phyloP scores from a whole-genome alignment of 2,888 invertebrate genomes.

The Chalcosyrphus nemorum region DNA sequence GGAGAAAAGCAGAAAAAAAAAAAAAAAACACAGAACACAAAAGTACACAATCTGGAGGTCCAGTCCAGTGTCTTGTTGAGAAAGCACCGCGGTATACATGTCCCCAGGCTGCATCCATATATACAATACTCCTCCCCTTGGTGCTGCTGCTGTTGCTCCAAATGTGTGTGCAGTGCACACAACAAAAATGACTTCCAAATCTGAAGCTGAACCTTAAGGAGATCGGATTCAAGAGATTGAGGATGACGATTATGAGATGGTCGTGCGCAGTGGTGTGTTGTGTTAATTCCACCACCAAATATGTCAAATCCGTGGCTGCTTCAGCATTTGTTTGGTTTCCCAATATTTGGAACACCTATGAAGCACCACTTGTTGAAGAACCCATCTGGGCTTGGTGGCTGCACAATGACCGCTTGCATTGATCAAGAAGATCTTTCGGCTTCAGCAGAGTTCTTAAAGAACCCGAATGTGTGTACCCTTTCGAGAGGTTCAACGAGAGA shows the following conservation, averaged over 20 bases:
- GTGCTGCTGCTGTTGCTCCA: not conserved
- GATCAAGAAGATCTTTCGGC: conserved; percentile 45
- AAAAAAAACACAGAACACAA: conserved; percentile 3
- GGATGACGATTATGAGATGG: conserved; percentile 61
- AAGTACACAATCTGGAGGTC: conserved; percentile 5
- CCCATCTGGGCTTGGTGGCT: conserved; percentile 52
- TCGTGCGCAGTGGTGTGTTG: conserved; percentile 46
- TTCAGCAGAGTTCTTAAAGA: conserved; percentile 41
- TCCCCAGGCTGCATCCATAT: conserved; percentile 13
- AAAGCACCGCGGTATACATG: conserved; percentile 15
- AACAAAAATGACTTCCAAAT: conserved; percentile 47
- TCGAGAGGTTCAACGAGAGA: conserved; percentile 13
- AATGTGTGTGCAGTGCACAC: conserved; percentile 33
- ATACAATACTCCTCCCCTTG: not conserved
- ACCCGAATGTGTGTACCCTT: conserved; percentile 1
- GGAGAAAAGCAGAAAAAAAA: no score
- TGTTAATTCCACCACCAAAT: conserved; percentile 67
- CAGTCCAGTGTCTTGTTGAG: conserved; percentile 3
- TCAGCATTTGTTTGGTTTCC: conserved; percentile 70
- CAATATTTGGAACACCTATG: conserved; percentile 71
- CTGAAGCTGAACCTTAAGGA: conserved; percentile 40
- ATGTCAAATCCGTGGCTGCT: conserved; percentile 67
- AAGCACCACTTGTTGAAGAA: conserved; percentile 60
- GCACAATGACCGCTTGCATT: conserved; percentile 20
- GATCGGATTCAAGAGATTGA: conserved; percentile 53